Percentiles rank a stretch among this genome's conserved stretches.
Evolutionary conservation across 2,888 invertebrate genomes (phyloP).

Genomic region (Drosophila prolongata): DNA sequence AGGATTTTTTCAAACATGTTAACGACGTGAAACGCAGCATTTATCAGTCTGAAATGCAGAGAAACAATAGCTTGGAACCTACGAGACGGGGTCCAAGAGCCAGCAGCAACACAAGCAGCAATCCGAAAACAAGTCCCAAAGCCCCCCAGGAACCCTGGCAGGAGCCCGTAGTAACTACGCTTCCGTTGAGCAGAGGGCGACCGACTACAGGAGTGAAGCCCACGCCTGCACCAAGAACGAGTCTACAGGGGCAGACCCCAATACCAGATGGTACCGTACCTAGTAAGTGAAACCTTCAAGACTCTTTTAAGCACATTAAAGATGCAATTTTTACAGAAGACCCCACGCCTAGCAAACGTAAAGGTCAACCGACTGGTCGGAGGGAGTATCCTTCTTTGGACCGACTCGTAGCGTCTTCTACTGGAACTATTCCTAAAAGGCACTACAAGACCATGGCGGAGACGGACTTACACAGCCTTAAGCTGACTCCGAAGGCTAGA

Average conservation of each 20-base stretch:
- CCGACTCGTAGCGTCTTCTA: slow-evolving; percentile 77
- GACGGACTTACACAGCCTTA: slow-evolving; percentile 24
- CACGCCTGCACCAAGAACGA: slow-evolving; percentile 80
- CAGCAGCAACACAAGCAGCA: slow-evolving; percentile 17
- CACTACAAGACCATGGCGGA: slow-evolving; percentile 33
- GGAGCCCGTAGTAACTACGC: slow-evolving; percentile 66
- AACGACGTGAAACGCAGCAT: slow-evolving; percentile 84
- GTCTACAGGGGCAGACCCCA: slow-evolving; percentile 54
- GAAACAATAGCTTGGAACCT: slow-evolving; percentile 69
- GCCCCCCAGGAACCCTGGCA: slow-evolving; percentile 38
- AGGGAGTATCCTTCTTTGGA: slow-evolving; percentile 82
- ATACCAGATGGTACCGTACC: not conserved
- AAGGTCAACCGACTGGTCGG: slow-evolving; percentile 53
- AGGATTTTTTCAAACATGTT: slow-evolving; percentile 84
- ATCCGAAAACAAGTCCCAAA: slow-evolving; percentile 57
- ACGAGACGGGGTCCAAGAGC: slow-evolving; percentile 42
- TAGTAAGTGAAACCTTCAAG: slow-evolving; percentile 12
- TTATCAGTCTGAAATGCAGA: slow-evolving; percentile 83
- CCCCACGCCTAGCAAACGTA: slow-evolving; percentile 49
- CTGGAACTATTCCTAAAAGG: slow-evolving; percentile 82
- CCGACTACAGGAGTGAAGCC: slow-evolving; percentile 59
- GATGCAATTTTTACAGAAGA: slow-evolving; percentile 22
- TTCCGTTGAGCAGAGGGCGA: slow-evolving; percentile 81
- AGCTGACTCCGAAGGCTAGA: slow-evolving; percentile 58
- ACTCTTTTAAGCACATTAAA: too few relatives aligned